Conservation (phyloP, 1,140 invertebrate species). For the Dendroctonus ponderosae region DNA sequence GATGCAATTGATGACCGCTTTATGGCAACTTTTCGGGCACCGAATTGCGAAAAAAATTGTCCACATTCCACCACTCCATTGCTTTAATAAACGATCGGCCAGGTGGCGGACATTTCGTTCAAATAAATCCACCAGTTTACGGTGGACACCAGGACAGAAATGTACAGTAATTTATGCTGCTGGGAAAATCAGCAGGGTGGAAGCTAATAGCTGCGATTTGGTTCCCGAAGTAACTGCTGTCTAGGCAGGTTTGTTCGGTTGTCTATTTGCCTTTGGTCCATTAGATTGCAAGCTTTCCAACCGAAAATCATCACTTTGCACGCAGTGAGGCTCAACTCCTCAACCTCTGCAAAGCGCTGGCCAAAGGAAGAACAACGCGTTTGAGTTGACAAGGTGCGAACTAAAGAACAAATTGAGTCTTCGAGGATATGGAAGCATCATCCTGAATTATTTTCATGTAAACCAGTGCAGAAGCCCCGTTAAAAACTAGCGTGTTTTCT, state of each 20-base stretch:
- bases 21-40: slow-evolving; percentile 23
- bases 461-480: no score
- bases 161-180: background rate
- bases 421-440: background rate
- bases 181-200: slow-evolving; percentile 1
- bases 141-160: slow-evolving; percentile 2
- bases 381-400: background rate
- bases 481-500: no score
- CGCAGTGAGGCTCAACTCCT: background rate
- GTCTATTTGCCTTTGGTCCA: background rate
- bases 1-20: slow-evolving; percentile 25
- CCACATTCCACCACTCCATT: slow-evolving; percentile 1
- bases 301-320: background rate
- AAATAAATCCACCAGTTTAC: background rate
- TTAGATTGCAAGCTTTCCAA: background rate
- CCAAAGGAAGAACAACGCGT: background rate
- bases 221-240: background rate
- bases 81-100: background rate
- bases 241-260: background rate
- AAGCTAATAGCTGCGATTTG: background rate
- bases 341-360: background rate
- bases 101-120: background rate
- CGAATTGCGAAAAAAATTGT: slow-evolving; percentile 1
- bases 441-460: background rate
- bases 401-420: background rate